A percentile compares a stretch with the other conserved stretches of the same genome.
Conservation (phyloP, 2,797 vertebrate species). For the Eulemur coronatus region DNA sequence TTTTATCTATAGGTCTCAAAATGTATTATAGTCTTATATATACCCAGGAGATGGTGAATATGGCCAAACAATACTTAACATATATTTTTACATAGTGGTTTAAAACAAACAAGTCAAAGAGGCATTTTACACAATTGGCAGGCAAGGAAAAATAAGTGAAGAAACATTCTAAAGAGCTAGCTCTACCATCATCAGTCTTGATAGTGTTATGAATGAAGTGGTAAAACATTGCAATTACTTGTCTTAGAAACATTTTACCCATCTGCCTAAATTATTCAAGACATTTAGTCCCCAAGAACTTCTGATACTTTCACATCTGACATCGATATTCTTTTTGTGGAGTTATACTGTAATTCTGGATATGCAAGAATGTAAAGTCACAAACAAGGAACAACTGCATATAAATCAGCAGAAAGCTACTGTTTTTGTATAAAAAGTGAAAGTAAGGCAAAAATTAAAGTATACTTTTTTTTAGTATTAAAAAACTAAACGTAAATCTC, state of each 20-base stretch:
- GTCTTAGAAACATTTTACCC: slow-evolving; percentile 33
- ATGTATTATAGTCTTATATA: slow-evolving; percentile 17
- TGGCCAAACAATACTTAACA: slow-evolving; percentile 51
- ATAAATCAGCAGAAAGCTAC: slow-evolving; percentile 28
- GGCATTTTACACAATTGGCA: slow-evolving; percentile 78
- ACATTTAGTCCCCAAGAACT: slow-evolving; percentile 9
- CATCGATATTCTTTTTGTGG: slow-evolving; percentile 57
- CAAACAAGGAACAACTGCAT: slow-evolving; percentile 42
- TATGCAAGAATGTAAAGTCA: slow-evolving; percentile 30
- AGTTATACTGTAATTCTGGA: slow-evolving; percentile 53
- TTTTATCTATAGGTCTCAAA: slow-evolving; percentile 58
- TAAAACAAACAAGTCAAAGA: slow-evolving; percentile 72
- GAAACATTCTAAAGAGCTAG: slow-evolving; percentile 83
- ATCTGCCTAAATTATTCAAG: slow-evolving; percentile 61
- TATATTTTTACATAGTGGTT: slow-evolving; percentile 16
- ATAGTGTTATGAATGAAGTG: neutral
- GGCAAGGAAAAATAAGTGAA: slow-evolving; percentile 72
- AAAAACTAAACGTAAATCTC: neutral
- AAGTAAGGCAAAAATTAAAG: neutral
- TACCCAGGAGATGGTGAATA: slow-evolving; percentile 22
- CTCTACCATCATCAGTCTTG: slow-evolving; percentile 66
- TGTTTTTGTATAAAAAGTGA: neutral
- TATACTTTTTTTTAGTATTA: neutral
- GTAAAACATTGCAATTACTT: slow-evolving; percentile 29
- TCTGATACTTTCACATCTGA: slow-evolving; percentile 56